Percentiles rank a stretch among this genome's conserved stretches.
Evolutionary conservation across 2,797 vertebrate genomes (phyloP).

Genomic region (Telmatherina bonti): DNA sequence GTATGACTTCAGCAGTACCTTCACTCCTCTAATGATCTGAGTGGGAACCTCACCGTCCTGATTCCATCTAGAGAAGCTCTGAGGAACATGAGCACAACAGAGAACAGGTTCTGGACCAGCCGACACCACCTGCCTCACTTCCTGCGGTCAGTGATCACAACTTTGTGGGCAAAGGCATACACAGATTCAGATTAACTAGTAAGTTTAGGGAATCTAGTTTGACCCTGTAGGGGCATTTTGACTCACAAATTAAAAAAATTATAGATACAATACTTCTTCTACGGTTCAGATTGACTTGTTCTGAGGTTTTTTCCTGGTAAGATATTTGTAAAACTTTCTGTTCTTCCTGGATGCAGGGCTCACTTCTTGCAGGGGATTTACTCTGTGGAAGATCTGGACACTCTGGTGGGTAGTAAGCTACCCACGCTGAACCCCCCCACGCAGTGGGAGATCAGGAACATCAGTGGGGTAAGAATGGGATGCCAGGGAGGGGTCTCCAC

Average conservation of each 20-base stretch:
- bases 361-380: constrained; percentile 88
- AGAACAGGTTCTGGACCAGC: constrained; percentile 82
- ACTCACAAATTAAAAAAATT: no score
- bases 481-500: no score
- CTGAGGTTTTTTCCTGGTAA: neutral
- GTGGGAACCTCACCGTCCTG: constrained; percentile 85
- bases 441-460: constrained; percentile 85
- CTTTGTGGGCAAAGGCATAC: neutral
- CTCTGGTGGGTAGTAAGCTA: constrained; percentile 74
- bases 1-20: constrained; percentile 33
- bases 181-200: neutral
- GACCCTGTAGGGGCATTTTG: no score
- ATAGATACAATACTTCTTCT: no score
- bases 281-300: neutral
- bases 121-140: constrained; percentile 80
- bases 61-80: constrained; percentile 82
- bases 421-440: constrained; percentile 82
- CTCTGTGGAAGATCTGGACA: constrained; percentile 84
- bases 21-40: constrained; percentile 62
- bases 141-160: constrained; percentile 79
- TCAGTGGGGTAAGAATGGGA: constrained; percentile 73
- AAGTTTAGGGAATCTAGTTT: no score
- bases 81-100: constrained; percentile 68
- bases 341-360: constrained; percentile 77
- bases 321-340: neutral